Evolutionary conservation across 2,888 invertebrate genomes (phyloP), one percentile per base, ranked within the genome.

Genomic region (Spisula subtruncata): DNA sequence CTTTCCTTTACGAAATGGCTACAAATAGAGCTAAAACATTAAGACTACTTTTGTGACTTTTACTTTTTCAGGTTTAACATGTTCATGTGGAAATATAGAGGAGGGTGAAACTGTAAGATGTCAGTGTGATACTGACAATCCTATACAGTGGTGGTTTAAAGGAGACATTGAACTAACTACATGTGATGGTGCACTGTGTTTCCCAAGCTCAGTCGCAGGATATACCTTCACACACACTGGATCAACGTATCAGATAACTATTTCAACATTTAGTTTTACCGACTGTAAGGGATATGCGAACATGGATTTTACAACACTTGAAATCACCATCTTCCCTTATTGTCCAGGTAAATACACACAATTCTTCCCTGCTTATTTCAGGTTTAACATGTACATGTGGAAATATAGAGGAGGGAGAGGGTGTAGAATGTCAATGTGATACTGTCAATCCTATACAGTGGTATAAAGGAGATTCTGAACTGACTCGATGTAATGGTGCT

Each of bases 311-410:
- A 10, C 0, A 8, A 20, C 60, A 16, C 18, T 0, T 1, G 6
- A 60, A 0, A 18, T 5, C 6, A 0, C 20, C n/a, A 60, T 60
- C n/a, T 60, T 60, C 60, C 60, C 60, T n/a, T 60, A 20, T 20
- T 60, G 60, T 60, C 60, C 60, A 60, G 60, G 60, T 60, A 20
- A n/a, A 6, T 48, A 48, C 48, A 8, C 93, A 48, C 48, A 48
- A 48, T 48, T 8, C 12, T 48, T 48, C 48, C 5, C 56, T 56
- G 18, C 56, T 56, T 20, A 56, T 56, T 18, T 16, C 20, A 60
- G 60, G 60, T 0, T n/a, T 60, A 20, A n/a, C 60, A 60, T 60
- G 60, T 60, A n/a, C 60, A n/a, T 60, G 60, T n/a, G 60, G 1
- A n/a, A 20, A 60, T 1, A 6, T 60, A 60, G 1, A 16, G n/a